Evolutionary conservation across 2,797 vertebrate genomes (phyloP).

Genomic region (Agapornis canus): DNA sequence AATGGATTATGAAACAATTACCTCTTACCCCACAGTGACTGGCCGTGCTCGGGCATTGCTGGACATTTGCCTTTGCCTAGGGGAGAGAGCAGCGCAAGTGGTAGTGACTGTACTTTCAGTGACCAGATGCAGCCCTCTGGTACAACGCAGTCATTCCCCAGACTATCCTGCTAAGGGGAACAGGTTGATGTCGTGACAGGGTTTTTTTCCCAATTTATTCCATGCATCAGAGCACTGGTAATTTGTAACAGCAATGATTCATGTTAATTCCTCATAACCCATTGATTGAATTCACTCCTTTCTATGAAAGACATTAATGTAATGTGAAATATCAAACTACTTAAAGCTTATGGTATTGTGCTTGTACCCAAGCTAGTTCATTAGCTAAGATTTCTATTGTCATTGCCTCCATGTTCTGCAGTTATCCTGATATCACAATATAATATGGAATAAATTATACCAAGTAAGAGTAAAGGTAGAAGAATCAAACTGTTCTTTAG

Average conservation of each 20-base stretch:
- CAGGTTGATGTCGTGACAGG: not conserved
- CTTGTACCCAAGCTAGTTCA: not conserved
- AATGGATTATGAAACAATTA: conserved; percentile 73
- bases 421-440: not conserved
- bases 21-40: conserved; percentile 61
- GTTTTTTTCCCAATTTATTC: not conserved
- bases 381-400: not conserved
- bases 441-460: not conserved
- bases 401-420: not conserved
- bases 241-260: not conserved
- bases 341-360: not conserved
- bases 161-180: not conserved
- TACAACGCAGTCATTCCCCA: not conserved
- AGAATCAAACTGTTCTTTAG: not conserved
- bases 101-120: conserved; percentile 38
- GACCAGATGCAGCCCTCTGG: not conserved
- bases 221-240: not conserved
- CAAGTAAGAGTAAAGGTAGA: not conserved
- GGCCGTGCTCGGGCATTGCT: conserved; percentile 71
- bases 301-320: not conserved
- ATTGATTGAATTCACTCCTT: not conserved
- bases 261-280: not conserved
- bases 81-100: conserved; percentile 70
- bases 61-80: conserved; percentile 76
- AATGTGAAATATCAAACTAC: not conserved